Evolutionary conservation across 1,140 invertebrate genomes (phyloP).

Genomic region (Drosophila elegans): DNA sequence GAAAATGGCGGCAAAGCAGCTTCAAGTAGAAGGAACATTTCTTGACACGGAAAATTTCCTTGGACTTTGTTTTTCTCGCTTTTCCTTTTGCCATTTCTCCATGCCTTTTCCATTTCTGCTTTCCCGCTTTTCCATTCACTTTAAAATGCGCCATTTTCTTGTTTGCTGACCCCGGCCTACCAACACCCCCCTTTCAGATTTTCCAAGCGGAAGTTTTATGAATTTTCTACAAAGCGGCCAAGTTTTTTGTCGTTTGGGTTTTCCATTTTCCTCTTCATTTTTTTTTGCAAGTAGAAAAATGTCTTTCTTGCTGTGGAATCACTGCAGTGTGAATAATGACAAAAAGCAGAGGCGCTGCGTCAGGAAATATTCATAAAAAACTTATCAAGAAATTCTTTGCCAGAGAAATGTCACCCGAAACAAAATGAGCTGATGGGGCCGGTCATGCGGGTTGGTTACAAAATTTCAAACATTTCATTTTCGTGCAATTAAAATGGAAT

Average conservation of each 20-base stretch:
- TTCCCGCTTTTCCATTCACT: conserved; percentile 32
- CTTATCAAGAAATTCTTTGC: conserved; percentile 44
- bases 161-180: conserved; percentile 56
- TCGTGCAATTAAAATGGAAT: conserved; percentile 27
- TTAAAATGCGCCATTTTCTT: conserved; percentile 83
- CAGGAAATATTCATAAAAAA: conserved; percentile 80
- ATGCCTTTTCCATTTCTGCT: neutral
- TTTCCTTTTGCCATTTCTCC: neutral
- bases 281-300: conserved; percentile 30
- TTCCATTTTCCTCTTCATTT: conserved; percentile 13
- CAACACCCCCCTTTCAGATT: neutral
- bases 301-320: conserved; percentile 66
- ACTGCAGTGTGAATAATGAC: conserved; percentile 79
- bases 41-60: conserved; percentile 62
- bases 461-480: conserved; percentile 29
- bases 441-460: conserved; percentile 61
- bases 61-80: conserved; percentile 41
- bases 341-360: conserved; percentile 50
- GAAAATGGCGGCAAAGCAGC: conserved; percentile 55
- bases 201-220: conserved; percentile 80
- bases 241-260: conserved; percentile 72
- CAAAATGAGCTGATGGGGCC: conserved; percentile 30
- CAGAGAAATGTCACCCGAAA: conserved; percentile 24
- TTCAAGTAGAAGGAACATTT: conserved; percentile 44
- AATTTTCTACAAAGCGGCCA: conserved; percentile 78